Evolutionary conservation across 1,140 invertebrate genomes (phyloP), one percentile per base, ranked within the genome.

Genomic region (Philopotamus ludificatus): DNA sequence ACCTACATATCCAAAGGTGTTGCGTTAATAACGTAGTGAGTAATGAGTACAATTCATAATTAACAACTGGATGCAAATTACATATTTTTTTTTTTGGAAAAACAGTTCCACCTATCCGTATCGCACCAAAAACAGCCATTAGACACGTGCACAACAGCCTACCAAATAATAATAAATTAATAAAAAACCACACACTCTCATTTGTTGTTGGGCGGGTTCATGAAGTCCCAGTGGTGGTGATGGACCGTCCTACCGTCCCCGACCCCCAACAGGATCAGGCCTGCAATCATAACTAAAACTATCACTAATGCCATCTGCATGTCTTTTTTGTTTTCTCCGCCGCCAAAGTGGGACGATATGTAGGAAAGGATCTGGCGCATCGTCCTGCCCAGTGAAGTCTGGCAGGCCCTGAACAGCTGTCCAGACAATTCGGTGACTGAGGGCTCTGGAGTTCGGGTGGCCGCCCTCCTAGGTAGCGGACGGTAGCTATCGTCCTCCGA

Each of bases 201-300:
- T 22, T 70, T 59, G 18, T 74, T 68, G 70, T 79, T 82, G 62
- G 88, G 89, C 18, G 89, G 89, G 80, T 89, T 91, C 70, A 89
- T 91, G 73, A 88, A 93, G 74, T 93, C 90, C 91, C 91, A 93
- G 70, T 86, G 84, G 72, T 91, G 87, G 74, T 92, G 88, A 63
- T 89, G 89, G 39, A 91, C 83, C 16, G 87, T 86, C 66, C 84
- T 83, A 25, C 87, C 85, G 42, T 84, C 85, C 62, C 84, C 84
- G 50, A 87, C 84, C n/a, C 86, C 86, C 20, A 89, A 76, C 75
- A 90, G 80, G 23, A 92, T 82, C 15, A 92, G 74, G 1, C 85
- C 87, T 23, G 87, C 87, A 22, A 92, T 83, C 23, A 92, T 77
- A 42, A 92, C 82, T 42, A 92, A 79, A 42, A 92, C 83, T 71